A percentile compares a stretch with the other conserved stretches of the same genome.
Evolutionary conservation across 2,888 invertebrate species (phyloP).

Genomic region (Mactromeris polynyma): DNA sequence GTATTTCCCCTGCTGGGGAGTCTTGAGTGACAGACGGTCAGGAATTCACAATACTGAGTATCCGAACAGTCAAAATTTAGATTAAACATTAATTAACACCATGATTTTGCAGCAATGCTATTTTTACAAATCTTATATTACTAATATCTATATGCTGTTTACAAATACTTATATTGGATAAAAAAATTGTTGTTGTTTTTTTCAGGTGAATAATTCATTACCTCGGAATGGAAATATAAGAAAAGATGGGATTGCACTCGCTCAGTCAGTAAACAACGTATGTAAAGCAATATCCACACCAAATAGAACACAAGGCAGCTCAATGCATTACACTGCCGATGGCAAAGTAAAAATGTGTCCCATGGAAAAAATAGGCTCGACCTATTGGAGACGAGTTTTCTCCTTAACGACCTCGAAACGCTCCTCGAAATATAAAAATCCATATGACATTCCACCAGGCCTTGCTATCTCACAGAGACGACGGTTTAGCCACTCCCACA

Average conservation of each 20-base stretch:
- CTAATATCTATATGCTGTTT: no score
- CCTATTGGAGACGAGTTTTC: constrained; percentile 56
- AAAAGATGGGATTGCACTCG: not conserved
- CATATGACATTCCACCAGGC: constrained; percentile 39
- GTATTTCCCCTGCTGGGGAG: no score
- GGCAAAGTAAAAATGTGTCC: constrained; percentile 46
- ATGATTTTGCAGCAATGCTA: no score
- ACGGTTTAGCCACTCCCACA: not conserved
- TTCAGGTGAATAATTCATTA: not conserved
- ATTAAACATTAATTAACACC: no score
- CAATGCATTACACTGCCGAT: not conserved
- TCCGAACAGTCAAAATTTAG: no score
- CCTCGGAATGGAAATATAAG: not conserved
- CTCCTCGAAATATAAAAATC: constrained; percentile 3
- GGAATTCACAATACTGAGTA: no score
- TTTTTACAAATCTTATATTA: no score
- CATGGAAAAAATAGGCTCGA: constrained; percentile 55
- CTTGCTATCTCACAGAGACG: not conserved
- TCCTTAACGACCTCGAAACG: constrained; percentile 5
- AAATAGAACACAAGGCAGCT: not conserved
- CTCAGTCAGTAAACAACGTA: not conserved
- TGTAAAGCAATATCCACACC: not conserved
- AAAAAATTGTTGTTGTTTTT: not conserved
- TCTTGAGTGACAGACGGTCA: no score
- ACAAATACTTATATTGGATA: not conserved